Percentiles rank a stretch among this genome's conserved stretches.
These are phyloP conservation scores for Disparrhopalites patrizii DNA, from an alignment of 2,888 invertebrate genomes.

Conservation along the genomic window DNA sequence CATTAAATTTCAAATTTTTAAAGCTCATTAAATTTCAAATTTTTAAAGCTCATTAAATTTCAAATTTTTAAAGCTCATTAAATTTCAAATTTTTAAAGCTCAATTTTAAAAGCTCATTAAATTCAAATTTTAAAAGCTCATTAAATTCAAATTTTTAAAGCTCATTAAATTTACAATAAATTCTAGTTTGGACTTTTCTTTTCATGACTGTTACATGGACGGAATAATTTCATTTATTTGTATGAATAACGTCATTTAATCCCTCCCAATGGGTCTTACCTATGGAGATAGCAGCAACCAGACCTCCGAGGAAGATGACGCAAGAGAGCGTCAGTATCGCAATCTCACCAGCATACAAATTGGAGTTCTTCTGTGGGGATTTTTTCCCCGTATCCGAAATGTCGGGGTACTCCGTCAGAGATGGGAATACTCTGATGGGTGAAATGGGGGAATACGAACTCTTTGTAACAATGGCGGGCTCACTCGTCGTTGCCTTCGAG, in stretches of 20 bases:
- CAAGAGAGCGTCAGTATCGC: constrained; percentile 75
- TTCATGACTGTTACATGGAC: too few relatives aligned
- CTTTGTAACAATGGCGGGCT: constrained; percentile 23
- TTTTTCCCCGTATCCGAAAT: constrained; percentile 32
- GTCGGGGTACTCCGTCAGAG: constrained; percentile 11
- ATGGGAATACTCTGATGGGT: constrained; percentile 10
- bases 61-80: background rate
- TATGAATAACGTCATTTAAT: too few relatives aligned
- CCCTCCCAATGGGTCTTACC: constrained; percentile 65
- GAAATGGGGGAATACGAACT: constrained; percentile 22
- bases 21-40: too few relatives aligned
- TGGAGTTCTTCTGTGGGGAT: constrained; percentile 39
- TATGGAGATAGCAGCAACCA: constrained; percentile 73
- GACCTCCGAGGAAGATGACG: constrained; percentile 74
- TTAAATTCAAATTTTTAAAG: background rate
- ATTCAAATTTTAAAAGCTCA: too few relatives aligned
- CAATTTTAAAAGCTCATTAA: constrained; percentile 59
- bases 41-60: too few relatives aligned
- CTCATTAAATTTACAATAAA: background rate
- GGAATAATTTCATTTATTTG: too few relatives aligned
- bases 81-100: constrained; percentile 53
- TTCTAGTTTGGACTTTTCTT: too few relatives aligned
- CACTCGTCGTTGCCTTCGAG: background rate
- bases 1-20: too few relatives aligned
- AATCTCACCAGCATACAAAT: constrained; percentile 58